A percentile compares a stretch with the other conserved stretches of the same genome.
Evolutionary conservation across 2,797 vertebrate genomes (phyloP).

Genomic region (Aldrovandia affinis): DNA sequence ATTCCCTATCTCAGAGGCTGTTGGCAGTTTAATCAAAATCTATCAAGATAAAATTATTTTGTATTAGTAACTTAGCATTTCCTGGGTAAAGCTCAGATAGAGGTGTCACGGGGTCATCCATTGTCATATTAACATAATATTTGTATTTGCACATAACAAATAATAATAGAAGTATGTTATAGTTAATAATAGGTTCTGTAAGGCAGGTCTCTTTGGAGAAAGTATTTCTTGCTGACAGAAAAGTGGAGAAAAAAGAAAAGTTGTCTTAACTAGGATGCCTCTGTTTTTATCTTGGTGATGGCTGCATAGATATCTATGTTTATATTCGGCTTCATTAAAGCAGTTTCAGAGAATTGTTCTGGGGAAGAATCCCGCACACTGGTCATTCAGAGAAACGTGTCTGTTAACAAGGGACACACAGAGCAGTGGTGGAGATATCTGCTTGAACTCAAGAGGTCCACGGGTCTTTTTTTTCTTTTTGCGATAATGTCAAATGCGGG

Average conservation of each 20-base stretch:
- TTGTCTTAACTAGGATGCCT: neutral
- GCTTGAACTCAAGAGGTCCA: neutral
- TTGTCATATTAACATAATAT: neutral
- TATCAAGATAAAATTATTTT: constrained; percentile 15
- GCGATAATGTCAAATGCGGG: neutral
- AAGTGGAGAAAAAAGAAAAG: neutral
- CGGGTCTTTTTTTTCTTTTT: neutral
- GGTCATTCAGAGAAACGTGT: neutral
- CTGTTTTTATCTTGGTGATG: neutral
- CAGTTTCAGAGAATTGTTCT: constrained; percentile 13
- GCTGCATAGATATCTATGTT: neutral
- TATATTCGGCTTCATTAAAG: constrained; percentile 12
- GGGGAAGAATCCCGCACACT: neutral
- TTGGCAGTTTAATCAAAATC: constrained; percentile 30
- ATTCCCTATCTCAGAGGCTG: constrained; percentile 9
- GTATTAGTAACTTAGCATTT: neutral
- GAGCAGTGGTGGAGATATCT: neutral
- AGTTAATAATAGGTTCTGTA: neutral
- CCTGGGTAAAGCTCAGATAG: neutral
- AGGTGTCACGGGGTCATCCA: neutral
- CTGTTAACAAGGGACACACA: neutral
- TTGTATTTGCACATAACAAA: neutral
- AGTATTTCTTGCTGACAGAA: neutral
- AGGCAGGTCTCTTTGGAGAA: neutral
- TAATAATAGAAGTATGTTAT: constrained; percentile 4